Base-by-base conservation (phyloP, 2,888 invertebrate genomes). In the Candidula unifasciata region DNA sequence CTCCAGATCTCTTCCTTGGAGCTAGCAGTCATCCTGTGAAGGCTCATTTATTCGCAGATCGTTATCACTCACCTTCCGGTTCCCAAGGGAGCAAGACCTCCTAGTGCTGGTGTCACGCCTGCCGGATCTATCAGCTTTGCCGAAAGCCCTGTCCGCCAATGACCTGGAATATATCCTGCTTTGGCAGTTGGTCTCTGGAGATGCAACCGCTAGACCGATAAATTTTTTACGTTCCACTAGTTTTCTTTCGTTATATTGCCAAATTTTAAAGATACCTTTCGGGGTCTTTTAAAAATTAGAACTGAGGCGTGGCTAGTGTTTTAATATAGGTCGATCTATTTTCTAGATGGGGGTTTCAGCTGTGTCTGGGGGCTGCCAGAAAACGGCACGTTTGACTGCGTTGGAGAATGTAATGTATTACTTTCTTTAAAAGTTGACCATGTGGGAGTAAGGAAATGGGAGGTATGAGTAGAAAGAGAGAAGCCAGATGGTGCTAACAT, bases 31-130 rank as follows among this genome's bases (percentile, higher is more conserved):
- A 77, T 77, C 33, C 33, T 35, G 35, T 60, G 77, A 77, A 77
- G 60, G 77, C 77, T 77, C 77, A 77, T 77, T 60, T 77, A 33
- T 35, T 74, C 33, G 5, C 30, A 60, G 77, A 77, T 77, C 60
- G 57, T 77, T 57, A 77, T 77, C 77, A 57, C 35, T 60, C 10
- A 77, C 57, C 77, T 57, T 77, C 57, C 24, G 77, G 60, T 74
- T 54, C 74, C 71, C 71, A 2, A 24, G 24, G 24, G 71, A 37
- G 71, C 3, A 37, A 10, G 71, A 37, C 35, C 71, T 37, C 37
- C 71, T 37, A 37, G 37, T 24, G 18, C 37, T 3, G 21, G 8
- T 37, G 37, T 24, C 71, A 24, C 21, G 24, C 21, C 71, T 71
- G 71, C 44, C 35, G 71, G 35, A 71, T 71, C 37, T 24, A 71